Conservation (phyloP, 2,888 invertebrate genomes). For the Aspidapion aeneum region DNA sequence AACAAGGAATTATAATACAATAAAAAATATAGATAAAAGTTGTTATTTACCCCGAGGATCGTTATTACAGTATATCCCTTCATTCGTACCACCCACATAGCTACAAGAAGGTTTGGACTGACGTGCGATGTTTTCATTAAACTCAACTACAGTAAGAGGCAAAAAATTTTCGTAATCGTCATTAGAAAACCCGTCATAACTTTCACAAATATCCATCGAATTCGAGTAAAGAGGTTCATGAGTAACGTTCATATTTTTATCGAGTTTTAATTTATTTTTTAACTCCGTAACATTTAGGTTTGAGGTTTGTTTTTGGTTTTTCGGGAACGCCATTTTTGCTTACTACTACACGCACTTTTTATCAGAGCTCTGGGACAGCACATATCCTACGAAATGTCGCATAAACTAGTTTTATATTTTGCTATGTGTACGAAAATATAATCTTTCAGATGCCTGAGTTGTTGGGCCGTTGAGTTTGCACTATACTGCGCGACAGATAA, state of each 20-base stretch:
- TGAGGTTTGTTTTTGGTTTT: conserved; percentile 29
- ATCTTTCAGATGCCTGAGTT: too few species aligned
- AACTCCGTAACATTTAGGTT: conserved; percentile 24
- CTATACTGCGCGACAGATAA: not conserved
- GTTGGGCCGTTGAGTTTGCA: not conserved
- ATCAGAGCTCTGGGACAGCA: conserved; percentile 37
- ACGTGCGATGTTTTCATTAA: conserved; percentile 32
- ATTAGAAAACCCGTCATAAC: too few species aligned
- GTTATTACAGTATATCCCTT: not conserved
- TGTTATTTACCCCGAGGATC: not conserved
- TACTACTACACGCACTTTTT: conserved; percentile 36
- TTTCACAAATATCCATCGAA: conserved; percentile 27
- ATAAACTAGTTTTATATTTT: not conserved
- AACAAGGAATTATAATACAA: too few species aligned
- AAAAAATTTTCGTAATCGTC: conserved; percentile 39
- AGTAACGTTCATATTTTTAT: conserved; percentile 23
- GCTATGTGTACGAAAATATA: not conserved
- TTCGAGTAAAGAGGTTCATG: conserved; percentile 31
- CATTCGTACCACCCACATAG: not conserved
- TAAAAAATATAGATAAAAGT: too few species aligned
- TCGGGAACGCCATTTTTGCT: conserved; percentile 31
- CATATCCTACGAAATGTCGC: conserved; percentile 22
- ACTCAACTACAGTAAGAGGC: conserved; percentile 47
- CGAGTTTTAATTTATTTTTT: conserved; percentile 15
- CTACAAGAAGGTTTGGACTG: not conserved